Evolutionary conservation across 1,140 invertebrate genomes (phyloP).

Genomic region (Lucilia cuprina): DNA sequence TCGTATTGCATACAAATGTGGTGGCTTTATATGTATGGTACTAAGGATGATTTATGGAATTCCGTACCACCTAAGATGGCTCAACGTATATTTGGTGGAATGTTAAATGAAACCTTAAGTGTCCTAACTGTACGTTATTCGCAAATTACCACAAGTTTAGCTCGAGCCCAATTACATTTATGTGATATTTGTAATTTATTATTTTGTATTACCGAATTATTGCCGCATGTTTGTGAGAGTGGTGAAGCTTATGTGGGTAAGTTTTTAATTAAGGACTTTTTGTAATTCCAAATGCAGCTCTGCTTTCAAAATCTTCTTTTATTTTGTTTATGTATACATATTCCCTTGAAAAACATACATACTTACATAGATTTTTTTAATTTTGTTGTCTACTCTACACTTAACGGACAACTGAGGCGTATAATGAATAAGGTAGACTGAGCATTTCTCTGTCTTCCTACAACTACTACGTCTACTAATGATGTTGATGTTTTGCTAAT

Average conservation of each 20-base stretch:
- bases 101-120: constrained; percentile 81
- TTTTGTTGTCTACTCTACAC: neutral
- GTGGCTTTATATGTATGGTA: constrained; percentile 87
- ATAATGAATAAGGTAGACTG: neutral
- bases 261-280: neutral
- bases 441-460: neutral
- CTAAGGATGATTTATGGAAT: constrained; percentile 77
- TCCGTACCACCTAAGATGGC: constrained; percentile 83
- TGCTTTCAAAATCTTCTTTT: no score
- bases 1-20: constrained; percentile 84
- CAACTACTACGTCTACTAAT: neutral
- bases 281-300: no score
- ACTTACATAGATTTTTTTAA: neutral
- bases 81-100: constrained; percentile 78
- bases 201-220: constrained; percentile 72
- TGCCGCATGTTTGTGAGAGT: constrained; percentile 70
- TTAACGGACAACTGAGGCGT: neutral
- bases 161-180: constrained; percentile 69
- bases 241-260: constrained; percentile 64
- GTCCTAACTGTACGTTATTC: constrained; percentile 77
- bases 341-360: neutral
- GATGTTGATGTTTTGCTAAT: constrained; percentile 2
- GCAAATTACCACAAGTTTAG: constrained; percentile 68
- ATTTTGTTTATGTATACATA: neutral
- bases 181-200: constrained; percentile 79